phyloP scores from a whole-genome alignment of 2,113 vertebrate genomes.

The Hiodon tergisus region DNA sequence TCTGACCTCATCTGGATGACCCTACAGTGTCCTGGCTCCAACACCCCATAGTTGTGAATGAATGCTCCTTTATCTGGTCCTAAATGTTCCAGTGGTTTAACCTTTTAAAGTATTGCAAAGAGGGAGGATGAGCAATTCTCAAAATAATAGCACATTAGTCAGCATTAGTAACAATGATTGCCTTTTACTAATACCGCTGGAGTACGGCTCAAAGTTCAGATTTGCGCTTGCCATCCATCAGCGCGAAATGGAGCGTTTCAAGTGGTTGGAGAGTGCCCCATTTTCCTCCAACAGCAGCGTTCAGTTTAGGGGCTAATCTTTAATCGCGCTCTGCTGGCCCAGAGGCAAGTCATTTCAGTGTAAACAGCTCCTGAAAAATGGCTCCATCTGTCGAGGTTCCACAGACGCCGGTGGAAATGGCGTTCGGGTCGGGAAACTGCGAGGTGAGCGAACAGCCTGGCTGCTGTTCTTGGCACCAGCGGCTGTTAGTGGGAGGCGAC shows the following conservation, averaged over 20 bases:
- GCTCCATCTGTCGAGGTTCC: conserved; percentile 57
- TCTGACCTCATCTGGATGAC: no score
- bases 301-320: conserved; percentile 49
- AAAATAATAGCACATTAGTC: not conserved
- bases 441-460: conserved; percentile 66
- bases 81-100: not conserved
- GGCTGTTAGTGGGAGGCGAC: conserved; percentile 64
- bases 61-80: not conserved
- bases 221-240: conserved; percentile 49
- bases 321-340: conserved; percentile 48
- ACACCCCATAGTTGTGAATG: no score
- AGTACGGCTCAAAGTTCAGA: conserved; percentile 41
- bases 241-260: conserved; percentile 47
- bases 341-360: conserved; percentile 56
- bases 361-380: conserved; percentile 54
- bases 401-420: conserved; percentile 57
- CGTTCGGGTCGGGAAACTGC: conserved; percentile 54
- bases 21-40: no score
- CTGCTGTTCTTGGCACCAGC: conserved; percentile 63
- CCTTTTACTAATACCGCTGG: not conserved
- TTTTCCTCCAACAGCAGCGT: conserved; percentile 46
- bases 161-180: not conserved
- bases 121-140: not conserved
- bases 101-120: not conserved
- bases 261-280: conserved; percentile 38